Evolutionary conservation across 2,797 vertebrate species (phyloP), one percentile per base, ranked within the genome.

Genomic region (Acanthurus leucopareius): DNA sequence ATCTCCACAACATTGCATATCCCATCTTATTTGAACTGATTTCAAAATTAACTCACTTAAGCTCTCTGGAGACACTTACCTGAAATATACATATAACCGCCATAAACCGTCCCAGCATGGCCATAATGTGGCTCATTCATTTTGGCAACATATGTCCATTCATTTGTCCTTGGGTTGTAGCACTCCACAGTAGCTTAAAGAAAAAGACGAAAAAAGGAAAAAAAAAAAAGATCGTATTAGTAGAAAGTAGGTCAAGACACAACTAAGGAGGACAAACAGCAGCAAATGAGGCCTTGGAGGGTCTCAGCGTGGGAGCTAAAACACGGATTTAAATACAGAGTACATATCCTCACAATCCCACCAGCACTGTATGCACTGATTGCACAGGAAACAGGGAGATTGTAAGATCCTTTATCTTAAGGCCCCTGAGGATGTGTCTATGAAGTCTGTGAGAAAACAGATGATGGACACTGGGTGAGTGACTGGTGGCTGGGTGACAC

Each of bases 1-100:
- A 60, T 20, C 47, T 40, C 60, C 22, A 70, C 7, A 72, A 45
- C 38, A 56, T 61, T 25, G 47, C 20, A 42, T 1, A 38, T 7
- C 10, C 1, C 5, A 51, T 52, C 64, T 52, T 54, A 20, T 61
- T 69, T 22, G 19, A 38, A 25, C 0, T 0, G 0, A 58, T 66
- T 42, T 35, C 19, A 13, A 63, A 68, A 40, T n/a, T 0, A 58
- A 20, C 20, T 25, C 0, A 56, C 38, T 9, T 38, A 16, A 75
- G 19, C 14, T 75, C 15, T 45, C 25, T 25, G 38, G 59, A 48
- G 45, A 8, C 13, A 83, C 92, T 91, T 95, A 99, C 98, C 98
- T 96, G 98, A 99, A 96, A 99, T 99, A 88, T 99, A 99, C 98
- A 99, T 99, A 87, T 98, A 96, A n/a, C 98, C 98, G 22, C 98